Evolutionary conservation across 2,888 invertebrate genomes (phyloP), one percentile per base, ranked within the genome.

Genomic region (Yponomeuta malinellus): DNA sequence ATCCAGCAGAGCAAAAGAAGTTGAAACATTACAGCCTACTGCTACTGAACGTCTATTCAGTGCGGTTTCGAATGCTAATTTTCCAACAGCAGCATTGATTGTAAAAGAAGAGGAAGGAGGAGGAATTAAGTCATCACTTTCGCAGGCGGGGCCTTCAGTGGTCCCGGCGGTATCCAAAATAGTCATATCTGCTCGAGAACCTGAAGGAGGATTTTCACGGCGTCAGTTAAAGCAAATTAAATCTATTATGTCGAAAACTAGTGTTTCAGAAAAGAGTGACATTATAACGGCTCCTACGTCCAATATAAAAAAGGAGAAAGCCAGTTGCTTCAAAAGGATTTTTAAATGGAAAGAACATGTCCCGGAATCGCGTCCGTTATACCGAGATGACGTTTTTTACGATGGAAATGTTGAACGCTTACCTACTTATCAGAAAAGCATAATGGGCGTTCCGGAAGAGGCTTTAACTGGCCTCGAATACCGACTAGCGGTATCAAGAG

Each of bases 331-430:
- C 82, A 29, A 74, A 80, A 12, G 81, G 63, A 74, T 87, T 52
- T 90, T 78, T 75, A 78, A 80, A 23, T 91, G 91, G 91, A 88
- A 90, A 72, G 73, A 82, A 63, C 89, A 90, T 73, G 78, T 87
- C 66, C 75, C 81, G 31, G 80, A 89, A 72, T 81, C 89, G 63
- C 84, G 91, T 12, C 91, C 91, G 3, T 80, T 92, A 84, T 92
- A 92, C 74, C 81, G 91, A 72, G 91, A 92, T 76, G 91, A 92
- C 75, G 89, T 83, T 70, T 92, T 92, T 79, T 92, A 88, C 74
- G 80, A 79, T 15, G 90, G 91, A 0, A 86, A 82, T 72, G 69
- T 92, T 70, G 80, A 86, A 74, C 80, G 83, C 9, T 77, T 92
- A 72, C 83, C 87, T 29, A 77, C 74, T 10, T 92, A 91, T 74